phyloP scores from a whole-genome alignment of 2,797 vertebrate genomes.

The Macropodus opercularis region DNA sequence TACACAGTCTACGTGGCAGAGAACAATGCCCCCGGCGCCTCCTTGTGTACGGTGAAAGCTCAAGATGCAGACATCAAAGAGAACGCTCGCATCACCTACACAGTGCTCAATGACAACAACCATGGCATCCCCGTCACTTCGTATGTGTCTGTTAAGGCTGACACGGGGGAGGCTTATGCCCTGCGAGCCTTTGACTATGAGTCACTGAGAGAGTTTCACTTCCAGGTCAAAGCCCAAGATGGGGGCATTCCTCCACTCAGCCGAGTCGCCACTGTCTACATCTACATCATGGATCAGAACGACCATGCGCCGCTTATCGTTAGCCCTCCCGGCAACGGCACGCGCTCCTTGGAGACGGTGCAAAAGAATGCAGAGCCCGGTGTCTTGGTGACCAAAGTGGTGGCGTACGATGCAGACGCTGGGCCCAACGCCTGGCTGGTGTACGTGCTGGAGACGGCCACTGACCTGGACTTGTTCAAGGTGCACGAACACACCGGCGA shows the following conservation, averaged over 20 bases:
- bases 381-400: constrained; percentile 95
- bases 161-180: constrained; percentile 92
- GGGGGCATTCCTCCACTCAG: constrained; percentile 90
- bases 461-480: constrained; percentile 91
- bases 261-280: constrained; percentile 90
- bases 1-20: constrained; percentile 94
- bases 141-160: constrained; percentile 92
- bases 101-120: constrained; percentile 91
- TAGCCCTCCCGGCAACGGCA: constrained; percentile 90
- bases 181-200: constrained; percentile 96
- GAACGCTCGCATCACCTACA: constrained; percentile 94
- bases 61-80: constrained; percentile 90
- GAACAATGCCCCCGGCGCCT: constrained; percentile 90
- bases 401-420: constrained; percentile 94
- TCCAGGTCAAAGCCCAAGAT: constrained; percentile 94
- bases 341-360: constrained; percentile 90
- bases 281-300: constrained; percentile 94
- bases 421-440: constrained; percentile 96
- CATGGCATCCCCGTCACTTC: constrained; percentile 93
- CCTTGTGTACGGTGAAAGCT: constrained; percentile 91
- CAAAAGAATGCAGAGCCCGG: constrained; percentile 89
- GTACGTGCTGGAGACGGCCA: constrained; percentile 87
- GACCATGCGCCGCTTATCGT: constrained; percentile 93
- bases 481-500: constrained; percentile 94
- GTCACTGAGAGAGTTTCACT: constrained; percentile 92